A percentile compares a stretch with the other conserved stretches of the same genome.
Evolutionary conservation across 2,888 invertebrate species (phyloP).

Genomic region (Ichneumon xanthorius): DNA sequence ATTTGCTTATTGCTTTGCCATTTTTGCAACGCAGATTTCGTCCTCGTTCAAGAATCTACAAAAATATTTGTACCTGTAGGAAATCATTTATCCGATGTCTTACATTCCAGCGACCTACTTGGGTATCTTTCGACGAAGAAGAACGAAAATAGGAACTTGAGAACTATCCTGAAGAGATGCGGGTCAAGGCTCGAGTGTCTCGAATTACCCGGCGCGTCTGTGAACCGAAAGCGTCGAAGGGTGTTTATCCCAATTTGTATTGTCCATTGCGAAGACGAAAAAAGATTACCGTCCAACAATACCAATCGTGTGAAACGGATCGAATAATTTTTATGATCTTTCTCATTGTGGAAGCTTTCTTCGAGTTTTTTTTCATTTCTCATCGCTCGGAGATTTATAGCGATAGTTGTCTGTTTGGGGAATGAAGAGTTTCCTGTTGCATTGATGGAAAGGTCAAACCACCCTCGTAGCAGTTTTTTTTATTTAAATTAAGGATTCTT

Average conservation of each 20-base stretch:
- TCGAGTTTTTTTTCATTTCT: conserved; percentile 36
- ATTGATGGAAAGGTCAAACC: conserved; percentile 18
- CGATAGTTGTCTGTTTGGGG: background rate
- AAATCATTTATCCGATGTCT: background rate
- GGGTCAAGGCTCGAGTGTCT: conserved; percentile 57
- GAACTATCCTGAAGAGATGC: conserved; percentile 45
- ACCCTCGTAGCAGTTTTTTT: background rate
- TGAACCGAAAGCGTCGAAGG: conserved; percentile 1
- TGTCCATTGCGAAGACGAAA: conserved; percentile 24
- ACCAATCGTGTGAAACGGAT: conserved; percentile 59
- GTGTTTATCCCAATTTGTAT: conserved; percentile 48
- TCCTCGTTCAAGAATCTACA: too few species aligned
- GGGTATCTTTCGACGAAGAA: conserved; percentile 15
- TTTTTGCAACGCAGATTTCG: too few species aligned
- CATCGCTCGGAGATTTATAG: conserved; percentile 53
- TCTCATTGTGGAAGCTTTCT: conserved; percentile 50
- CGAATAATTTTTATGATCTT: conserved; percentile 62
- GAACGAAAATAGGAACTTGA: conserved; percentile 21
- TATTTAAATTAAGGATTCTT: too few species aligned
- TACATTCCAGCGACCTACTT: background rate
- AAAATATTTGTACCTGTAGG: too few species aligned
- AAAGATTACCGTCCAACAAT: conserved; percentile 44
- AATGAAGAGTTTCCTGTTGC: conserved; percentile 10
- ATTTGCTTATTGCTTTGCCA: too few species aligned
- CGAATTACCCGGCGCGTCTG: conserved; percentile 50